Conservation (phyloP, 2,888 invertebrate genomes). For the Steinernema carpocapsae region DNA sequence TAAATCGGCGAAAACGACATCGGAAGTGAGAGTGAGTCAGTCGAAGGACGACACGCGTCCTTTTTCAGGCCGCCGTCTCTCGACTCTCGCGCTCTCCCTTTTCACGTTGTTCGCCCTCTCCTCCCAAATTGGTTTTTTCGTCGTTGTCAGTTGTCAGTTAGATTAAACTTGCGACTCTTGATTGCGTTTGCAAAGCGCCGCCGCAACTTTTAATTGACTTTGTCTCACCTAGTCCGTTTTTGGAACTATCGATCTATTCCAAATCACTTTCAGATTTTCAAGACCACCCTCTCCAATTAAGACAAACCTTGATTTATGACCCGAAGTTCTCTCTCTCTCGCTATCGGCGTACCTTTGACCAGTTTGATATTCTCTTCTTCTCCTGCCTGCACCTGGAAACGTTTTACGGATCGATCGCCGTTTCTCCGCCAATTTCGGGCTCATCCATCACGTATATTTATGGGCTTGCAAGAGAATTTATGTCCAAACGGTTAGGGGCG, state of each 20-base stretch:
- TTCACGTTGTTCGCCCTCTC: too few relatives aligned
- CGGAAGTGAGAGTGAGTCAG: too few relatives aligned
- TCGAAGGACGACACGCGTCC: too few relatives aligned
- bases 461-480: slow-evolving; percentile 16
- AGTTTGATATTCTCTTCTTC: not conserved
- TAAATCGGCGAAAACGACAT: too few relatives aligned
- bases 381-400: not conserved
- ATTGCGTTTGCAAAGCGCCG: not conserved
- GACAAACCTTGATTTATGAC: too few relatives aligned
- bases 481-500: slow-evolving; percentile 2
- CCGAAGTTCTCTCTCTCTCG: not conserved
- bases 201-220: not conserved
- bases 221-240: not conserved
- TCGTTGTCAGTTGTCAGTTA: not conserved
- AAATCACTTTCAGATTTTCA: too few relatives aligned
- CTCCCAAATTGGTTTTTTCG: not conserved
- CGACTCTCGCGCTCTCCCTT: too few relatives aligned
- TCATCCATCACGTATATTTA: slow-evolving; percentile 24
- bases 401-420: not conserved
- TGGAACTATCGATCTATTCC: too few relatives aligned
- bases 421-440: slow-evolving; percentile 8
- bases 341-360: not conserved
- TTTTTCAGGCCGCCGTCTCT: too few relatives aligned
- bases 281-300: too few relatives aligned
- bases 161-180: not conserved